A percentile compares a stretch with the other conserved stretches of the same genome.
phyloP scores from a whole-genome alignment of 2,797 vertebrate species.

The Semotilus atromaculatus region DNA sequence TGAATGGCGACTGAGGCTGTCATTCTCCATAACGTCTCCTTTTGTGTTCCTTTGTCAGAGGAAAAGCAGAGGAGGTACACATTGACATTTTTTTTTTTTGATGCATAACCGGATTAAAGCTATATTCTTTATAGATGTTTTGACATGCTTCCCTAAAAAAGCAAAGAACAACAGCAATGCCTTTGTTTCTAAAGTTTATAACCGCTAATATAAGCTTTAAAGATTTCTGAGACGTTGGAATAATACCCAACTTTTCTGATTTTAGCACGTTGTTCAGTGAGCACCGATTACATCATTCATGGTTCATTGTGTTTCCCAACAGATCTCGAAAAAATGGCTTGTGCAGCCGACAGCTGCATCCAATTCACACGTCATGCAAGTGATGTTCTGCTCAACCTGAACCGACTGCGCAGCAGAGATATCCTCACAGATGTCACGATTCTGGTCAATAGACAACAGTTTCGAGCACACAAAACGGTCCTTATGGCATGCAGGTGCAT shows the following conservation, averaged over 20 bases:
- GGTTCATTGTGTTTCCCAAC: conserved; percentile 17
- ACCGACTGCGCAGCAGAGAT: conserved; percentile 93
- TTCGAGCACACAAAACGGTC: conserved; percentile 97
- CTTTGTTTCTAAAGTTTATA: conserved; percentile 15
- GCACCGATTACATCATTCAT: background rate
- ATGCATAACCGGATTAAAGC: conserved; percentile 15
- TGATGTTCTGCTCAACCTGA: conserved; percentile 97
- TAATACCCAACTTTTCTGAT: conserved; percentile 27
- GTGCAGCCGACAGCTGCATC: conserved; percentile 97
- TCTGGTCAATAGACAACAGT: conserved; percentile 95
- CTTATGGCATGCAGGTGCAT: conserved; percentile 98
- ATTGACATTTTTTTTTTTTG: background rate
- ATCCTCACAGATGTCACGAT: conserved; percentile 98
- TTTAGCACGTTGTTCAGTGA: background rate
- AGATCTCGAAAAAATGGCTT: conserved; percentile 90
- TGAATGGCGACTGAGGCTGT: conserved; percentile 23
- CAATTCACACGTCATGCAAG: conserved; percentile 98
- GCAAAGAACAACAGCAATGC: background rate
- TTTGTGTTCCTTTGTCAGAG: conserved; percentile 20
- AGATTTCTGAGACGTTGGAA: background rate
- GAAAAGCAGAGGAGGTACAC: conserved; percentile 13
- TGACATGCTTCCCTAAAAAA: background rate
- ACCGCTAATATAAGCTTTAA: background rate
- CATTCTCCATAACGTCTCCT: conserved; percentile 35
- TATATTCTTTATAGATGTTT: conserved; percentile 18